A percentile compares a stretch with the other conserved stretches of the same genome.
These are phyloP conservation scores for Sarcophaga carnaria DNA, from an alignment of 2,888 invertebrate genomes.

Conservation along the genomic window DNA sequence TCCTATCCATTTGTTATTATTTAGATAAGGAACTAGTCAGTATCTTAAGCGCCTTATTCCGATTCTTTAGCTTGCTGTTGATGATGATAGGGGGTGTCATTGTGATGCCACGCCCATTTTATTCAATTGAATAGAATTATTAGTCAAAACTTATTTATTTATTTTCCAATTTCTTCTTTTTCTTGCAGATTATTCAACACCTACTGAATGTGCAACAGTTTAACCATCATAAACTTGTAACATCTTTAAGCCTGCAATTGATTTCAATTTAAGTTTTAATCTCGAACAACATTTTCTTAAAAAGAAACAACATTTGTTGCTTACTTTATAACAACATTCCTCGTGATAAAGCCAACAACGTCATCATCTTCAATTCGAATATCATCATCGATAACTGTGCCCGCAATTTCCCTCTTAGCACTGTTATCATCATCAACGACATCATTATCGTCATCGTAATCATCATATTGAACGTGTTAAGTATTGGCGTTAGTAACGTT, in stretches of 20 bases:
- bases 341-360: not conserved
- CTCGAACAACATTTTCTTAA: not conserved
- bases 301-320: no score
- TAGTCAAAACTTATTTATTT: no score
- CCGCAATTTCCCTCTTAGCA: not conserved
- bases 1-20: no score
- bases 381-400: conserved; percentile 15
- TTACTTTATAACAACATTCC: not conserved
- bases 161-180: not conserved
- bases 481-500: no score
- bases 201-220: not conserved
- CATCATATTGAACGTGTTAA: no score
- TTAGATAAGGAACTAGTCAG: no score
- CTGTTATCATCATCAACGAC: not conserved
- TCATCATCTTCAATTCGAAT: not conserved
- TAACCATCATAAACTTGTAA: not conserved
- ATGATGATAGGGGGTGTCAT: no score
- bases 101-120: no score
- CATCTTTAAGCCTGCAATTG: not conserved
- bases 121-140: no score
- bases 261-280: not conserved
- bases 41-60: no score
- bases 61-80: no score
- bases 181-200: conserved; percentile 24
- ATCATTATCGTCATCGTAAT: not conserved